Conservation (phyloP, 2,113 vertebrate species). For the Psilopsiagon aymara region DNA sequence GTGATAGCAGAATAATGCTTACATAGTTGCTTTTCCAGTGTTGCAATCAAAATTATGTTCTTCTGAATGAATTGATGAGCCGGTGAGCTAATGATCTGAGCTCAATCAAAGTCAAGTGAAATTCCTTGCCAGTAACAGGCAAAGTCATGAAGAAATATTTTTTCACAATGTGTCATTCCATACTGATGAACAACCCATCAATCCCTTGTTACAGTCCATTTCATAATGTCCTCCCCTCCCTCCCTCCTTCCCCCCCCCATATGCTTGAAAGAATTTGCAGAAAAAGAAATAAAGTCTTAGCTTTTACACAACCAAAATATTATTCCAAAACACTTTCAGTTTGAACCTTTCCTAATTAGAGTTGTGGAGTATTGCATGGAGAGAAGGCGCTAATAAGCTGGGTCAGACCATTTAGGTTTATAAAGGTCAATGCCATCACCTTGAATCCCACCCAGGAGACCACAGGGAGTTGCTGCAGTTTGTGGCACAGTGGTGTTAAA, state of each 20-base stretch:
- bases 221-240: neutral
- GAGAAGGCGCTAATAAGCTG: neutral
- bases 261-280: neutral
- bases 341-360: neutral
- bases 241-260: no score
- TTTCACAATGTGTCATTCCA: neutral
- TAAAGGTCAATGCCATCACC: slow-evolving; percentile 44
- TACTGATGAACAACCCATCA: neutral
- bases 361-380: neutral
- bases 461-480: neutral
- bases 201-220: neutral
- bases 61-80: neutral
- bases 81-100: neutral
- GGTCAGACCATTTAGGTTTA: slow-evolving; percentile 6
- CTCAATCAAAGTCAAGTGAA: neutral
- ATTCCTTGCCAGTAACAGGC: neutral
- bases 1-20: neutral
- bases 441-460: slow-evolving; percentile 23
- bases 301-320: neutral
- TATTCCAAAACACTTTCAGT: neutral
- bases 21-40: neutral
- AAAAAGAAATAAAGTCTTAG: neutral
- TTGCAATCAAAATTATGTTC: neutral
- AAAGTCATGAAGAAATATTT: neutral
- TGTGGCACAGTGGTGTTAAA: slow-evolving; percentile 9